Evolutionary conservation across 2,797 vertebrate genomes (phyloP).

Genomic region (Typhlichthys subterraneus): DNA sequence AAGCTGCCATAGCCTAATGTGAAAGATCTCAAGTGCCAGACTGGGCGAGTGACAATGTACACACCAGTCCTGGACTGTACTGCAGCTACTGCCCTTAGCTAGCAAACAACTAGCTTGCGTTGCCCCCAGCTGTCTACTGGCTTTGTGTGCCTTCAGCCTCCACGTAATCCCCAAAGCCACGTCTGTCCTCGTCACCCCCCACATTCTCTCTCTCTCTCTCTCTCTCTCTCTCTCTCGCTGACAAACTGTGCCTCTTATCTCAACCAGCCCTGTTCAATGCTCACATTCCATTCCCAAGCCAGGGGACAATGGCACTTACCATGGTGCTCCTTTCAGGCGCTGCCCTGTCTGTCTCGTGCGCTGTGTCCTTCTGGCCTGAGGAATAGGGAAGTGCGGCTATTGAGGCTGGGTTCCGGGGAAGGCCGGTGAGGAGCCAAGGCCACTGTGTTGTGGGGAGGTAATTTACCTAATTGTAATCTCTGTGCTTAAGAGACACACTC

Average conservation of each 20-base stretch:
- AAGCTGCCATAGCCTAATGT: slow-evolving; percentile 4
- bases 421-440: neutral
- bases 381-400: slow-evolving; percentile 16
- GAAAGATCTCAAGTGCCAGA: neutral
- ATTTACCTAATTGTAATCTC: slow-evolving; percentile 1
- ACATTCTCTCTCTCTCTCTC: slow-evolving; percentile 14
- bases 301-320: slow-evolving; percentile 62
- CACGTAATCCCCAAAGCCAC: slow-evolving; percentile 58
- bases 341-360: slow-evolving; percentile 46
- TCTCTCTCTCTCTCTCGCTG: slow-evolving; percentile 4
- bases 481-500: neutral
- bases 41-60: no score
- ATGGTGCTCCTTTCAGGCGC: slow-evolving; percentile 28
- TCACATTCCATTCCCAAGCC: slow-evolving; percentile 28
- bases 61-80: neutral
- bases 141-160: slow-evolving; percentile 47
- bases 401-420: neutral
- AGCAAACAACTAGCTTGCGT: neutral
- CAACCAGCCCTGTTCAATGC: slow-evolving; percentile 26
- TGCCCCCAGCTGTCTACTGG: slow-evolving; percentile 51
- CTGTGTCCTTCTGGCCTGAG: slow-evolving; percentile 61
- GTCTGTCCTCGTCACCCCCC: slow-evolving; percentile 28
- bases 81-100: slow-evolving; percentile 8
- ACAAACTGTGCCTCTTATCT: slow-evolving; percentile 25
- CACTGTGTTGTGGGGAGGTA: neutral